Percentiles rank a stretch among this genome's conserved stretches.
These are phyloP conservation scores for Aelia acuminata DNA, from an alignment of 2,888 invertebrate species.

Conservation along the genomic window DNA sequence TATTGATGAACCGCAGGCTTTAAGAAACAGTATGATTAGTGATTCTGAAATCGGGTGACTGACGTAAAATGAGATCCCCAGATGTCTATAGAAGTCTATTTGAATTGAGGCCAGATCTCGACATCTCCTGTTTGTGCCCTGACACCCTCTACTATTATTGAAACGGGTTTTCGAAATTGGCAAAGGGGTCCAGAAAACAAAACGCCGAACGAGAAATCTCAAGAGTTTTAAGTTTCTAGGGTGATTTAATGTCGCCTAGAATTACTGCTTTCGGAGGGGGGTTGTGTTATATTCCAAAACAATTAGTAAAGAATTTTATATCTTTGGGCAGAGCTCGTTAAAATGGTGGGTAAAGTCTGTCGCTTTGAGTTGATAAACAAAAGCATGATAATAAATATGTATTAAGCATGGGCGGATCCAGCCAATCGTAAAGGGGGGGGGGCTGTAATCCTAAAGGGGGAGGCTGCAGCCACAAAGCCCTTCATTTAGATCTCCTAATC, in stretches of 20 bases:
- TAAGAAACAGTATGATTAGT: not conserved
- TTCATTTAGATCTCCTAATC: too few species aligned
- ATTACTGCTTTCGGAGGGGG: not conserved
- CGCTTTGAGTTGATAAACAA: too few species aligned
- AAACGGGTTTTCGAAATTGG: constrained; percentile 49
- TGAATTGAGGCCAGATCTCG: constrained; percentile 45
- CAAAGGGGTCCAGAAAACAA: constrained; percentile 21
- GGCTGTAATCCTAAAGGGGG: too few species aligned
- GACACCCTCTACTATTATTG: constrained; percentile 44
- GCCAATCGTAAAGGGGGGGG: too few species aligned
- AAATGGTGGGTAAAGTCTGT: too few species aligned
- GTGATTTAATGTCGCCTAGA: not conserved
- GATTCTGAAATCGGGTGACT: not conserved
- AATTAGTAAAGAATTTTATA: not conserved
- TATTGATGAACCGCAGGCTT: not conserved
- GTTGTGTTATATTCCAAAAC: not conserved
- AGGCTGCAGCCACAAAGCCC: too few species aligned
- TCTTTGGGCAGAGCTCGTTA: not conserved
- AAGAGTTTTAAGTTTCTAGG: constrained; percentile 6
- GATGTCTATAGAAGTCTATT: constrained; percentile 41
- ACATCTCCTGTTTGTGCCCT: constrained; percentile 34
- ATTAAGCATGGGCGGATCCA: too few species aligned
- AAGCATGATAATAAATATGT: too few species aligned
- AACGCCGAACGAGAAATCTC: not conserved
- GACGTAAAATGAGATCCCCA: constrained; percentile 42